These are phyloP conservation scores for Macrobrachium nipponense DNA, from an alignment of 1,140 invertebrate species.

Conservation along the genomic window DNA sequence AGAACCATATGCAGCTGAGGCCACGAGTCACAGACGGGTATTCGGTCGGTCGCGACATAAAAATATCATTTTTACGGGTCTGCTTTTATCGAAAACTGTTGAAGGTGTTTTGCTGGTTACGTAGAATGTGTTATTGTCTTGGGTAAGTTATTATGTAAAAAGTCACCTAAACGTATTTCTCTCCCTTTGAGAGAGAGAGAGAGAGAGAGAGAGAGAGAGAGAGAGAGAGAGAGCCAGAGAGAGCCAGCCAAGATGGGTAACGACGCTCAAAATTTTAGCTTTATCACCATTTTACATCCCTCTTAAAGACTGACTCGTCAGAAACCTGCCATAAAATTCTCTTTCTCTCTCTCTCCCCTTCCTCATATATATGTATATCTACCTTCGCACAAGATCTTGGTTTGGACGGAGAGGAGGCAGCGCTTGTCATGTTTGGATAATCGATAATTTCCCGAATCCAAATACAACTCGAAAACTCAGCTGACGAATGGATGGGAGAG, in stretches of 20 bases:
- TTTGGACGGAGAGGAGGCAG: no score
- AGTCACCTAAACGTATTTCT: no score
- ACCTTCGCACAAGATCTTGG: background rate
- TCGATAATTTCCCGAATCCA: no score
- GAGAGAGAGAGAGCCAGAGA: slow-evolving; percentile 1
- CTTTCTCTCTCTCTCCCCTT: slow-evolving; percentile 15
- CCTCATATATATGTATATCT: background rate
- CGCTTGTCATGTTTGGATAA: no score
- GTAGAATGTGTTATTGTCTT: background rate
- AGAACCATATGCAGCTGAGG: no score
- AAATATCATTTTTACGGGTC: no score
- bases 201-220: background rate
- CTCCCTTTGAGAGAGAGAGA: background rate
- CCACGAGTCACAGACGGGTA: no score
- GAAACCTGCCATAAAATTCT: background rate
- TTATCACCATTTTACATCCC: slow-evolving; percentile 6
- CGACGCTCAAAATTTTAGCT: background rate
- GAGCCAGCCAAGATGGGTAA: background rate
- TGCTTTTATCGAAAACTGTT: background rate
- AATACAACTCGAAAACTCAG: no score
- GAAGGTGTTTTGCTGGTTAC: background rate
- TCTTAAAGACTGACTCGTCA: background rate
- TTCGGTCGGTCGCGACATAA: no score
- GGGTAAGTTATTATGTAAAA: no score
- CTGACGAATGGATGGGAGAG: no score